Conservation (phyloP, 2,797 vertebrate species). For the Channa striata region DNA sequence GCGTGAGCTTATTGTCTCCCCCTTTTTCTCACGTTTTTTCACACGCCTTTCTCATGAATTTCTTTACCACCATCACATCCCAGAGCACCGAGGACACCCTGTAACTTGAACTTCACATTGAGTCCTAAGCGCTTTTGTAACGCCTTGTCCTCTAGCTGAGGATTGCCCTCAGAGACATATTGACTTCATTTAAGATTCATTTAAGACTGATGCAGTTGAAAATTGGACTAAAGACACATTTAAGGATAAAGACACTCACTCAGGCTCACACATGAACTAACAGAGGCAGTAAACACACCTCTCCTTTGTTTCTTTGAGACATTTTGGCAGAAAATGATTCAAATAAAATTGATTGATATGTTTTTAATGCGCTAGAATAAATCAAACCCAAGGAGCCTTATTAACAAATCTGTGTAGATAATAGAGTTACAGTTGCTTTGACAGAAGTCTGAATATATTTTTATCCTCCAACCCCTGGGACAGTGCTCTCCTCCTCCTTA, state of each 20-base stretch:
- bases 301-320: neutral
- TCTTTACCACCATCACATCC: constrained; percentile 72
- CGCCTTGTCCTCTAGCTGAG: neutral
- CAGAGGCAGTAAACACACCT: neutral
- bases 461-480: constrained; percentile 31
- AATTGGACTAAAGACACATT: neutral
- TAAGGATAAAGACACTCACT: neutral
- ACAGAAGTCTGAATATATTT: constrained; percentile 40
- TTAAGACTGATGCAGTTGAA: neutral
- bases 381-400: constrained; percentile 8
- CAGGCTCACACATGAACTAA: neutral
- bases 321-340: constrained; percentile 5
- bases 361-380: constrained; percentile 18
- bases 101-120: constrained; percentile 6
- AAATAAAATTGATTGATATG: neutral
- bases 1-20: constrained; percentile 31
- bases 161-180: neutral
- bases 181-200: neutral
- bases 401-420: neutral
- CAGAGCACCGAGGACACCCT: constrained; percentile 69
- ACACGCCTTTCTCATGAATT: constrained; percentile 20
- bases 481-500: constrained; percentile 11
- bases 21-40: constrained; percentile 39
- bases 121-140: neutral
- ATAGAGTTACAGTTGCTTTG: constrained; percentile 34